Percentiles rank a stretch among this genome's conserved stretches.
Evolutionary conservation across 2,888 invertebrate species (phyloP).

Genomic region (Thymelicus sylvestris): DNA sequence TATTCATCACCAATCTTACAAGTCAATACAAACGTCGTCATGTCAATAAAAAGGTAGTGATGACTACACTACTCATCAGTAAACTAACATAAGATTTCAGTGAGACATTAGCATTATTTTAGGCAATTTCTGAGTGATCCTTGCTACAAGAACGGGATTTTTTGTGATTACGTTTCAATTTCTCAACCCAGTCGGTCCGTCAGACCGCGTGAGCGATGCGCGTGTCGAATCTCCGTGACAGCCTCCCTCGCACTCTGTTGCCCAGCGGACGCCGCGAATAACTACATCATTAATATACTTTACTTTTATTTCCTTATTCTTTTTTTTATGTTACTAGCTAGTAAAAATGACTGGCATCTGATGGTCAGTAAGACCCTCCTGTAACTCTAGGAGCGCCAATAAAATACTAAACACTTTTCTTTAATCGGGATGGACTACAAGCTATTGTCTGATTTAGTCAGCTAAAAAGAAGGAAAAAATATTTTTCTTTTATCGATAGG

Average conservation of each 20-base stretch:
- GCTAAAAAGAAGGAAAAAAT: background rate
- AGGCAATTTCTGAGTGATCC: slow-evolving; percentile 49
- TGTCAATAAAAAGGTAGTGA: too few relatives aligned
- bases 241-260: slow-evolving; percentile 45
- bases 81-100: background rate
- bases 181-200: slow-evolving; percentile 80
- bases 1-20: too few relatives aligned
- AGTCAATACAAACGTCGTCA: too few relatives aligned
- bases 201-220: slow-evolving; percentile 75
- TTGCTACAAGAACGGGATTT: slow-evolving; percentile 48
- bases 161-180: slow-evolving; percentile 76
- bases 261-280: slow-evolving; percentile 33
- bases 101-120: slow-evolving; percentile 34
- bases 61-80: too few relatives aligned
- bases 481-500: background rate
- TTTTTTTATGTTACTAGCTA: background rate
- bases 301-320: slow-evolving; percentile 5
- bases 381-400: too few relatives aligned
- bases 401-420: too few relatives aligned
- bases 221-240: slow-evolving; percentile 65
- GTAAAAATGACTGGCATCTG: too few relatives aligned
- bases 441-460: too few relatives aligned
- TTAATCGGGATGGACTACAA: too few relatives aligned
- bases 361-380: too few relatives aligned
- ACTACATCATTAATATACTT: slow-evolving; percentile 34